A percentile compares a stretch with the other conserved stretches of the same genome.
These are phyloP conservation scores for Drosophila helvetica DNA, from an alignment of 2,888 invertebrate species.

Conservation along the genomic window DNA sequence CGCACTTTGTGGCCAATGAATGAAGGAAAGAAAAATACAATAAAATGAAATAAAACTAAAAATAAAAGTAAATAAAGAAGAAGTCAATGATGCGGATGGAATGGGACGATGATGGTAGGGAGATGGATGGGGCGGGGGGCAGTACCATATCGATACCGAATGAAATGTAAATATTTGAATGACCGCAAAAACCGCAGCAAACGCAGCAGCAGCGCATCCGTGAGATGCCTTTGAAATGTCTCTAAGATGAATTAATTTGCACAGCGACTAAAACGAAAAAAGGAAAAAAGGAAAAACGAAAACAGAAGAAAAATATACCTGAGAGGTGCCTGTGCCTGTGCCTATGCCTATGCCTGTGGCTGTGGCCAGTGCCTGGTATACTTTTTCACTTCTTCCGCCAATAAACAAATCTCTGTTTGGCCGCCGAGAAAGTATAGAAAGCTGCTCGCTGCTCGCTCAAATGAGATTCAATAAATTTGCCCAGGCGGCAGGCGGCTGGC, in stretches of 20 bases:
- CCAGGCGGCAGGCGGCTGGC: conserved; percentile 32
- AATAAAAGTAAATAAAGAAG: conserved; percentile 10
- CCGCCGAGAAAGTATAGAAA: conserved; percentile 53
- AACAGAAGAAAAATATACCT: conserved; percentile 12
- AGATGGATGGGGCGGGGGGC: conserved; percentile 16
- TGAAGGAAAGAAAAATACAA: conserved; percentile 9
- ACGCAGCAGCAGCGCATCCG: conserved; percentile 57
- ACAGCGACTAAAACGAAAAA: not conserved
- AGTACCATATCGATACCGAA: conserved; percentile 35
- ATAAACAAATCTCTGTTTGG: conserved; percentile 44
- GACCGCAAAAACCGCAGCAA: conserved; percentile 69
- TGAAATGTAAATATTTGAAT: conserved; percentile 68
- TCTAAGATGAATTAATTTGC: conserved; percentile 42
- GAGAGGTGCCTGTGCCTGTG: not conserved
- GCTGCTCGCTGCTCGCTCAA: conserved; percentile 38
- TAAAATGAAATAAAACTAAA: not conserved
- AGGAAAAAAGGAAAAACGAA: too few species aligned
- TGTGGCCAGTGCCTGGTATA: not conserved
- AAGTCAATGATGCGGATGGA: conserved; percentile 10
- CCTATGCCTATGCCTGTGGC: too few species aligned
- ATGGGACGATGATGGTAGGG: conserved; percentile 23
- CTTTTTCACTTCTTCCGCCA: conserved; percentile 50
- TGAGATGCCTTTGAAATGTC: conserved; percentile 79
- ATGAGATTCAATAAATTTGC: conserved; percentile 76
- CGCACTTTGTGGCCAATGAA: conserved; percentile 60